Percentiles rank a stretch among this genome's conserved stretches.
phyloP scores from a whole-genome alignment of 2,888 invertebrate species.

The Celastrina argiolus region DNA sequence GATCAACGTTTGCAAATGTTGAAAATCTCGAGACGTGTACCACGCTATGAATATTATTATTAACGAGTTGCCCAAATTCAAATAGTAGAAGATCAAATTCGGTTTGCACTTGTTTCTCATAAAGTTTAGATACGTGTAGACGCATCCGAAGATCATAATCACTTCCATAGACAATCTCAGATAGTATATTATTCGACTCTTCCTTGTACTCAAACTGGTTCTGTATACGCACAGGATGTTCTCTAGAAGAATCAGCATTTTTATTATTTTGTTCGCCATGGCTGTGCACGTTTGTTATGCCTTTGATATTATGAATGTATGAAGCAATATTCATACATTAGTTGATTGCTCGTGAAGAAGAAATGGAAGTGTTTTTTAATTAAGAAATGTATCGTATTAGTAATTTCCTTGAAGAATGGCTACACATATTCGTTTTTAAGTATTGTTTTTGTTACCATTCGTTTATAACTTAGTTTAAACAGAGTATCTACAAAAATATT shows the following conservation, averaged over 20 bases:
- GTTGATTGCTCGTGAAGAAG: background rate
- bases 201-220: background rate
- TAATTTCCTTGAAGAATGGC: background rate
- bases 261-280: slow-evolving; percentile 15
- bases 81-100: background rate
- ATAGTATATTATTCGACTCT: background rate
- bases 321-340: background rate
- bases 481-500: too few relatives aligned
- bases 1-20: background rate
- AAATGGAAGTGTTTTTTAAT: slow-evolving; percentile 8
- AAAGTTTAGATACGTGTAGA: background rate
- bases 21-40: background rate
- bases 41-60: background rate
- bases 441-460: too few relatives aligned
- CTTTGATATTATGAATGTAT: background rate
- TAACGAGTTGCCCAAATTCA: slow-evolving; percentile 12
- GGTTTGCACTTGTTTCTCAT: background rate
- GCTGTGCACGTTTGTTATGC: background rate
- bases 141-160: background rate
- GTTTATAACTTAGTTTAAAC: too few relatives aligned
- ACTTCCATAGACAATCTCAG: background rate
- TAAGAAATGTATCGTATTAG: background rate
- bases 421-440: too few relatives aligned
- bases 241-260: slow-evolving; percentile 3
- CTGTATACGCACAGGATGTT: slow-evolving; percentile 6